Conservation (phyloP, 1,140 invertebrate species). For the Cydia strobilella region DNA sequence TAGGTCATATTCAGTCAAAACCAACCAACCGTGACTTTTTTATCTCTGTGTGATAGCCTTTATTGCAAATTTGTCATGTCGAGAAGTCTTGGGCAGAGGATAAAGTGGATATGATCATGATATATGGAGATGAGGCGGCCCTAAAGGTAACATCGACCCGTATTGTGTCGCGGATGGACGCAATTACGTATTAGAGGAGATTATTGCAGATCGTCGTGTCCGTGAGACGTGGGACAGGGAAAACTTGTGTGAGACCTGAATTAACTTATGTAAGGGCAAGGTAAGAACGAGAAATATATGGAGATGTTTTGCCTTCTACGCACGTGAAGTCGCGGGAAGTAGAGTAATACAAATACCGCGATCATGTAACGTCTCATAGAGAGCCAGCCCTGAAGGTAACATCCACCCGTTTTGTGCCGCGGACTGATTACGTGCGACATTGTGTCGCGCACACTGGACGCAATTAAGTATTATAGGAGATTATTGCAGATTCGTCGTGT, state of each 20-base stretch:
- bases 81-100: too few species aligned
- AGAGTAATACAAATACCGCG: too few species aligned
- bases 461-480: conserved; percentile 70
- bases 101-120: too few species aligned
- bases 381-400: conserved; percentile 36
- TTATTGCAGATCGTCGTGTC: conserved; percentile 42
- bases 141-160: conserved; percentile 45
- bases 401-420: conserved; percentile 41
- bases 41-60: too few species aligned
- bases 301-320: too few species aligned
- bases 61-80: too few species aligned
- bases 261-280: too few species aligned
- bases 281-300: too few species aligned
- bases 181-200: conserved; percentile 70
- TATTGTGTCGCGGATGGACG: conserved; percentile 46
- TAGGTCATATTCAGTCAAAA: too few species aligned
- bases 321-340: too few species aligned
- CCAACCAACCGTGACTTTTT: too few species aligned
- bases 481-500: conserved; percentile 42
- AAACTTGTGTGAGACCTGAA: not conserved
- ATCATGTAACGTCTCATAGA: too few species aligned
- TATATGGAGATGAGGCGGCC: not conserved
- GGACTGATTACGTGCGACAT: conserved; percentile 64
- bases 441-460: conserved; percentile 60
- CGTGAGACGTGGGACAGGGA: not conserved